A percentile compares a stretch with the other conserved stretches of the same genome.
Evolutionary conservation across 2,888 invertebrate species (phyloP).

Genomic region (Ectemnius cavifrons): DNA sequence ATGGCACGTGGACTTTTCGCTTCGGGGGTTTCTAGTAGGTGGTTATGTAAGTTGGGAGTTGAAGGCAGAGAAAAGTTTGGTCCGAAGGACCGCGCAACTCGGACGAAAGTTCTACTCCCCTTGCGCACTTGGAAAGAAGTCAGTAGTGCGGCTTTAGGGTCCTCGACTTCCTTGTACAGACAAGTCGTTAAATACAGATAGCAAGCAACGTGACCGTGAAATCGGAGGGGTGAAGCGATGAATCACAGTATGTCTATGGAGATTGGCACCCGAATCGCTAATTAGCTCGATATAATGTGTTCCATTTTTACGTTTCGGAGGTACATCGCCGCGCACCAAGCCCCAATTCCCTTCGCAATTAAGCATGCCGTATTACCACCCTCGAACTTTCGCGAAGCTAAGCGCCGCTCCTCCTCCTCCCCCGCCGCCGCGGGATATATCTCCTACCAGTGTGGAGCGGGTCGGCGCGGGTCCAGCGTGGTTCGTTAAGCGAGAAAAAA

Average conservation of each 20-base stretch:
- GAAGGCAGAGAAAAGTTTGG: too few species aligned
- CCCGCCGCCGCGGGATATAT: conserved; percentile 8
- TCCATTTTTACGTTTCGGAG: conserved; percentile 36
- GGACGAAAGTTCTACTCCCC: too few species aligned
- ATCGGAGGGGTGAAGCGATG: conserved; percentile 15
- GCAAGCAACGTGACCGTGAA: background rate
- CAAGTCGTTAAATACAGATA: conserved; percentile 3
- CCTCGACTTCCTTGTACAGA: too few species aligned
- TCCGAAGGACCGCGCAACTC: too few species aligned
- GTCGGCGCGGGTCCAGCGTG: conserved; percentile 41
- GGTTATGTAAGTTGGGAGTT: too few species aligned
- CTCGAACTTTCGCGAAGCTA: conserved; percentile 51
- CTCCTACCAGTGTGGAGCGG: conserved; percentile 24
- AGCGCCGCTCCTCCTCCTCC: conserved; percentile 5
- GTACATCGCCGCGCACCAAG: conserved; percentile 35
- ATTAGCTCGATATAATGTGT: conserved; percentile 36
- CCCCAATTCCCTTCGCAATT: conserved; percentile 46
- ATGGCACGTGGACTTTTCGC: too few species aligned
- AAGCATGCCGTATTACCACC: conserved; percentile 42
- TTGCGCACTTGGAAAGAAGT: too few species aligned
- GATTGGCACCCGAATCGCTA: conserved; percentile 27
- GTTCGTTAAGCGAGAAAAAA: conserved; percentile 45
- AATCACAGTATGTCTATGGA: background rate
- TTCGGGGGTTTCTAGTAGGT: too few species aligned
- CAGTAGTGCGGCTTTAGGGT: too few species aligned